A percentile compares a stretch with the other conserved stretches of the same genome.
These are phyloP conservation scores for Nomia melanderi DNA, from an alignment of 1,140 invertebrate genomes.

Conservation along the genomic window DNA sequence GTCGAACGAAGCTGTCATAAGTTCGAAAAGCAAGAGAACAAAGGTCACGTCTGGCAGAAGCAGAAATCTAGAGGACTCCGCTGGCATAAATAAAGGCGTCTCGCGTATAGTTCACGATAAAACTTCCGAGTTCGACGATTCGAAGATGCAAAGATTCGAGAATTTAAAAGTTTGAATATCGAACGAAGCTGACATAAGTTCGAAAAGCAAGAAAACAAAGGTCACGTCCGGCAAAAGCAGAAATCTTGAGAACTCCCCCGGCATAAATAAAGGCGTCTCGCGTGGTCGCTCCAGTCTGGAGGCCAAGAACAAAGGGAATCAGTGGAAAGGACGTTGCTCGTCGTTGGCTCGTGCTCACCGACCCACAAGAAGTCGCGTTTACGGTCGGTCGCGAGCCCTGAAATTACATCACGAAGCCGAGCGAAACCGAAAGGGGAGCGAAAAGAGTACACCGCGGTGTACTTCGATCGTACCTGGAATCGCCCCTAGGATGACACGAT, in stretches of 20 bases:
- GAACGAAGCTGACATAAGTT: too few relatives aligned
- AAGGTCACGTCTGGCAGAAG: not conserved
- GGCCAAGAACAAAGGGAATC: constrained; percentile 41
- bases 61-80: not conserved
- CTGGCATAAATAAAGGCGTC: constrained; percentile 33
- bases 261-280: constrained; percentile 37
- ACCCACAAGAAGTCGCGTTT: constrained; percentile 51
- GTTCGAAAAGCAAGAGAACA: not conserved
- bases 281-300: constrained; percentile 24
- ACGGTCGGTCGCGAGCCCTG: constrained; percentile 52
- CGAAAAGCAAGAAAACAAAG: not conserved
- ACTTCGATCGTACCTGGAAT: constrained; percentile 87
- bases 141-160: too few relatives aligned
- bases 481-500: constrained; percentile 94
- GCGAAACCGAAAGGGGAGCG: constrained; percentile 60
- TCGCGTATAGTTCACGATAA: too few relatives aligned
- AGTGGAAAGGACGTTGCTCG: constrained; percentile 45
- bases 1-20: too few relatives aligned
- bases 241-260: not conserved
- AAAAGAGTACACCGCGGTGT: not conserved
- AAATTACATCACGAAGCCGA: constrained; percentile 66
- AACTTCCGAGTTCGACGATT: too few relatives aligned
- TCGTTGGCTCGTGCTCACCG: constrained; percentile 58
- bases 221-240: not conserved
- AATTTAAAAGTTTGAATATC: too few relatives aligned